Conservation (phyloP, 1,140 invertebrate species). For the Nasonia vitripennis region DNA sequence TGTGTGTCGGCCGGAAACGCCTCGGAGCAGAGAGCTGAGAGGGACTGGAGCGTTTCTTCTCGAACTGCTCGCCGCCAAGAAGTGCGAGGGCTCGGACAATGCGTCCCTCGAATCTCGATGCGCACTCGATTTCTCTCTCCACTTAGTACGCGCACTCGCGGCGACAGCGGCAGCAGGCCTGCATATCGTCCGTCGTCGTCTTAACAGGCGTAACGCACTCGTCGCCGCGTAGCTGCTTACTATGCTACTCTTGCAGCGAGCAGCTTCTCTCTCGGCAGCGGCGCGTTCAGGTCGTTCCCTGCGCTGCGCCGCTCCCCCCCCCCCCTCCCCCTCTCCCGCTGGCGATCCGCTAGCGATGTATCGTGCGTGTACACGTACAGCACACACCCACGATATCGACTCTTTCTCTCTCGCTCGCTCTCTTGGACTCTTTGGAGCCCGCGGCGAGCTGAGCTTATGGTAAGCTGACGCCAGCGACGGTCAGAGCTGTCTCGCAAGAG, state of each 20-base stretch:
- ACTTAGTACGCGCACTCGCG: constrained; percentile 1
- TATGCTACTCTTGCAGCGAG: not conserved
- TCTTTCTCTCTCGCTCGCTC: too few relatives aligned
- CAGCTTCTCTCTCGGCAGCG: not conserved
- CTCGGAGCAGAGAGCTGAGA: not conserved
- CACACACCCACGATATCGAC: not conserved
- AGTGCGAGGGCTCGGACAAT: too few relatives aligned
- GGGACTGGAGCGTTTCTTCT: not conserved
- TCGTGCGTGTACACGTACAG: not conserved
- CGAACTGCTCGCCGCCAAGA: too few relatives aligned
- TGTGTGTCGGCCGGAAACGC: constrained; percentile 1
- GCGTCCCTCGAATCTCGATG: too few relatives aligned
- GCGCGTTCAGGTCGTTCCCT: constrained; percentile 2
- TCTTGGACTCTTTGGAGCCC: too few relatives aligned
- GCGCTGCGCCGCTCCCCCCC: not conserved
- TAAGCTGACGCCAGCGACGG: not conserved
- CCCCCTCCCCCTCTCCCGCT: not conserved
- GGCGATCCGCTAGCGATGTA: not conserved
- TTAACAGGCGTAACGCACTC: not conserved
- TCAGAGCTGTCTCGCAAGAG: not conserved
- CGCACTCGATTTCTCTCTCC: not conserved
- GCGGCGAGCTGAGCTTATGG: too few relatives aligned
- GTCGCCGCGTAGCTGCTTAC: not conserved
- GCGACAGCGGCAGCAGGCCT: not conserved
- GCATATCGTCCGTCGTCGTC: not conserved